These are phyloP conservation scores for Diarsia mendica DNA, from an alignment of 2,888 invertebrate species.

Conservation along the genomic window DNA sequence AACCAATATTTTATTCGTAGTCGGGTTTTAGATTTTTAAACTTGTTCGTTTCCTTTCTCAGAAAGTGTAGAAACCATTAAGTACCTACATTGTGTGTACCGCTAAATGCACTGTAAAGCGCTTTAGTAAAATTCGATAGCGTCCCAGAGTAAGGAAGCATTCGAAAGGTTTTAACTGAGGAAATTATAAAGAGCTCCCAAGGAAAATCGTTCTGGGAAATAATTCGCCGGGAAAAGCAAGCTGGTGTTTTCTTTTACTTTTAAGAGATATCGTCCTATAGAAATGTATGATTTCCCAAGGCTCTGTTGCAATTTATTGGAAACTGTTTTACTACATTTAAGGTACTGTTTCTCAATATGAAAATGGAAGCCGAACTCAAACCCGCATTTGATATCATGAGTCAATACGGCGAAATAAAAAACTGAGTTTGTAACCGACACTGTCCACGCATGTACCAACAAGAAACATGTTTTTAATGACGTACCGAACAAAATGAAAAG, in stretches of 20 bases:
- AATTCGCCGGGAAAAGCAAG: background rate
- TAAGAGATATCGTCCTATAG: conserved; percentile 8
- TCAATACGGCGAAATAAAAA: conserved; percentile 39
- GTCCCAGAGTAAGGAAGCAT: conserved; percentile 20
- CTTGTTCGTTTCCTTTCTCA: conserved; percentile 44
- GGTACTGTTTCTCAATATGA: conserved; percentile 18
- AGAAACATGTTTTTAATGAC: conserved; percentile 56
- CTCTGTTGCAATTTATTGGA: conserved; percentile 3
- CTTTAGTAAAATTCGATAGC: conserved; percentile 7
- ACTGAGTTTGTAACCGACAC: conserved; percentile 34
- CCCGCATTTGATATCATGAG: conserved; percentile 32
- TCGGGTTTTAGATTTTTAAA: no score
- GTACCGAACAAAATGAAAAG: conserved; percentile 48
- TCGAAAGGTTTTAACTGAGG: conserved; percentile 9
- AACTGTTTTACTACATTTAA: conserved; percentile 1
- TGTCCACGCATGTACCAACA: conserved; percentile 42
- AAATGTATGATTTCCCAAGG: conserved; percentile 30
- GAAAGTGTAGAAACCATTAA: conserved; percentile 48
- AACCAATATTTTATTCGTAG: no score
- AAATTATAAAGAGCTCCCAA: background rate
- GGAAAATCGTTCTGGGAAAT: background rate
- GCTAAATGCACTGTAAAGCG: conserved; percentile 43
- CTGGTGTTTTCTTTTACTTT: conserved; percentile 1
- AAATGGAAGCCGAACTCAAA: conserved; percentile 31
- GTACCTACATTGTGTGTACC: conserved; percentile 31